Evolutionary conservation across 2,888 invertebrate genomes (phyloP).

Genomic region (Deroplatys truncata): DNA sequence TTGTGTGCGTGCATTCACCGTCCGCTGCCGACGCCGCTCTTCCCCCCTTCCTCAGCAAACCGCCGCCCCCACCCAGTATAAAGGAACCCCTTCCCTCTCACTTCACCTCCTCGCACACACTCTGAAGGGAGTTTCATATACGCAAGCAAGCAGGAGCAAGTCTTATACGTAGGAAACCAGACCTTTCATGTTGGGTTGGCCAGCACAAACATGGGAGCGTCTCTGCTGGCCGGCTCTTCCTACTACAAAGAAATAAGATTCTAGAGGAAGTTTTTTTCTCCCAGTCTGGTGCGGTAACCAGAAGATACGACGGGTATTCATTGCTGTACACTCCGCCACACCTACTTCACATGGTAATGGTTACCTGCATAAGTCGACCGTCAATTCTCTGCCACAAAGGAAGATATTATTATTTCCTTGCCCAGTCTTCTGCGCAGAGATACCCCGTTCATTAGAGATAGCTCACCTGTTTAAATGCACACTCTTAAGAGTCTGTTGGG

Average conservation of each 20-base stretch:
- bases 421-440: too few relatives aligned
- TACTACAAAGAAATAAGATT: neutral
- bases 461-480: too few relatives aligned
- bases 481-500: too few relatives aligned
- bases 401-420: too few relatives aligned
- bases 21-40: neutral
- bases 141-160: neutral
- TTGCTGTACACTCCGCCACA: neutral
- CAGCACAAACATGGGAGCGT: conserved; percentile 1
- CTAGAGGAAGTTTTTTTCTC: neutral
- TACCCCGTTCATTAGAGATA: too few relatives aligned
- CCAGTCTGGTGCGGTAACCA: neutral
- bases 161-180: neutral
- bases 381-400: neutral
- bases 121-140: neutral
- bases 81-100: neutral
- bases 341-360: neutral
- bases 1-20: conserved; percentile 5
- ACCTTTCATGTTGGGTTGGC: neutral
- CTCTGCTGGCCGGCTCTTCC: neutral
- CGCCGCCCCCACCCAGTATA: neutral
- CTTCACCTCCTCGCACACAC: neutral
- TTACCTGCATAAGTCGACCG: neutral
- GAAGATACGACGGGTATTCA: neutral
- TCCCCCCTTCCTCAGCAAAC: neutral